Conservation (phyloP, 2,888 invertebrate species). For the Bruchidius siliquastri region DNA sequence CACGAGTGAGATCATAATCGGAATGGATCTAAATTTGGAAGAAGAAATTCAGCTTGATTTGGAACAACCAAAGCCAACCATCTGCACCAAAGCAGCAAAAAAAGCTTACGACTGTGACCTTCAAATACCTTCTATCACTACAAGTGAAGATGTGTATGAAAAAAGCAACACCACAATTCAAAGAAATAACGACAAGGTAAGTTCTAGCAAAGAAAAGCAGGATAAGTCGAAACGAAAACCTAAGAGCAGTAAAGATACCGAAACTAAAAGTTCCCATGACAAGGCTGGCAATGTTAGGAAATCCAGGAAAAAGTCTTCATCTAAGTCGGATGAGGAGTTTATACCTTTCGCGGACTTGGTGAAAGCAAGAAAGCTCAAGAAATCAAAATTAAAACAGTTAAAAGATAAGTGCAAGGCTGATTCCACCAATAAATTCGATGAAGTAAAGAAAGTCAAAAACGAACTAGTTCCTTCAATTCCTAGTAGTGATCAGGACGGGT, state of each 20-base stretch:
- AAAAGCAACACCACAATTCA: constrained; percentile 9
- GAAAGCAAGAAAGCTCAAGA: constrained; percentile 29
- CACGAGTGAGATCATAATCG: constrained; percentile 27
- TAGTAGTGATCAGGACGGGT: background rate
- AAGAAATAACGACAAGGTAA: constrained; percentile 18
- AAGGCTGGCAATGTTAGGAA: constrained; percentile 8
- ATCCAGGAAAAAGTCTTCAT: constrained; percentile 5
- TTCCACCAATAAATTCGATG: constrained; percentile 19
- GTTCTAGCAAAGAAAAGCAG: constrained; percentile 14
- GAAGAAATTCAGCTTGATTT: constrained; percentile 26
- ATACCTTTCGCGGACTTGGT: constrained; percentile 30
- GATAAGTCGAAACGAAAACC: background rate
- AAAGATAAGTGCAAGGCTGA: constrained; percentile 17
- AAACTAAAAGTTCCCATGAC: background rate
- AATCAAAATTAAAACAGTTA: constrained; percentile 24
- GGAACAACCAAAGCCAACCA: constrained; percentile 15
- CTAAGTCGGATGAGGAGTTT: constrained; percentile 27
- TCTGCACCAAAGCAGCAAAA: constrained; percentile 35
- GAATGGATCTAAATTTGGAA: constrained; percentile 28
- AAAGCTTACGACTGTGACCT: constrained; percentile 32
- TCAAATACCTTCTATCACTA: constrained; percentile 27
- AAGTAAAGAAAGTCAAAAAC: constrained; percentile 4
- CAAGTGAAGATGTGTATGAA: constrained; percentile 24
- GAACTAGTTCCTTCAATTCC: background rate
- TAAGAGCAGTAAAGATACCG: constrained; percentile 7